These are phyloP conservation scores for Bolborhynchus lineola DNA, from an alignment of 2,113 vertebrate species.

Conservation along the genomic window DNA sequence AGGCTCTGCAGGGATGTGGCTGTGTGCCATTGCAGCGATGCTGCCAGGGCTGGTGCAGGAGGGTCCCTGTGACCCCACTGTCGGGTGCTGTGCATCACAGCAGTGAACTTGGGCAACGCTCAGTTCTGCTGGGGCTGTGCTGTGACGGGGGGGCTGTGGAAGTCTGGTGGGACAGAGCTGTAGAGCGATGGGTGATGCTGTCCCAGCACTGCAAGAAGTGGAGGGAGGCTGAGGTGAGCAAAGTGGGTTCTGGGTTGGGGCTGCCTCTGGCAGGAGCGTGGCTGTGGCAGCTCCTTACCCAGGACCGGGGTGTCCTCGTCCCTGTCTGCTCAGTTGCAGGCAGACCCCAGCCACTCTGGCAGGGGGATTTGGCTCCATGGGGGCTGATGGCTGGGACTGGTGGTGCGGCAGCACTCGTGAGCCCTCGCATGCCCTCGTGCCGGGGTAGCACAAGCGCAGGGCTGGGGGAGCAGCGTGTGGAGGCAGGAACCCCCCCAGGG, in stretches of 20 bases:
- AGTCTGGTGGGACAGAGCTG: neutral
- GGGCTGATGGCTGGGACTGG: neutral
- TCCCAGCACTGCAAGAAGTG: fast-evolving
- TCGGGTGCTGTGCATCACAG: fast-evolving
- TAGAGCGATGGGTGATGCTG: fast-evolving
- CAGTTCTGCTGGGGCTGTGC: fast-evolving
- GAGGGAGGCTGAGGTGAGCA: neutral
- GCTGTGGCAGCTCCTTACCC: neutral
- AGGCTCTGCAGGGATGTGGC: neutral
- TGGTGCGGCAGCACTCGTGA: fast-evolving
- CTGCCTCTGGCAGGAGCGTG: neutral
- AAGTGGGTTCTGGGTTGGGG: neutral
- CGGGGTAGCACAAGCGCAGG: neutral
- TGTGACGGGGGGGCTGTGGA: neutral
- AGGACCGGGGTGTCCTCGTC: no score
- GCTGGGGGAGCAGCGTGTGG: neutral
- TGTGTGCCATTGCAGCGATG: neutral
- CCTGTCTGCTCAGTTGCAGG: neutral
- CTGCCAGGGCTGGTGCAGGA: neutral
- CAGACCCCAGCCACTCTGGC: neutral
- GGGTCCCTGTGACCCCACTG: neutral
- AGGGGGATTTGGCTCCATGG: neutral
- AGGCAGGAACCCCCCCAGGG: neutral
- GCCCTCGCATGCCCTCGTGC: neutral
- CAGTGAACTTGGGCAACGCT: neutral